phyloP scores from a whole-genome alignment of 2,888 invertebrate species.

The Caenorhabditis virilis region DNA sequence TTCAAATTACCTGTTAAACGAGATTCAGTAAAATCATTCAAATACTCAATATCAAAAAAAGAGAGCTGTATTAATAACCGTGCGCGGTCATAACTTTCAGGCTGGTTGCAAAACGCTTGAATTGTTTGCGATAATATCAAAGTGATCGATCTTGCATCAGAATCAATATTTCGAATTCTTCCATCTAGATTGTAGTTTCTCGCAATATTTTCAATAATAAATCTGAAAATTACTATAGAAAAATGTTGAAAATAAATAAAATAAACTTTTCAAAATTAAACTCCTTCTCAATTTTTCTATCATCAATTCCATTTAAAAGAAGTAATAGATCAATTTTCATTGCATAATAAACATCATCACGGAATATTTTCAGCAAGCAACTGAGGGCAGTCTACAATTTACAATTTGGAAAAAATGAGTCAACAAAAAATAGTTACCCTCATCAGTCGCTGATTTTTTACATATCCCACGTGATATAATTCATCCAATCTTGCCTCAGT shows the following conservation, averaged over 20 bases:
- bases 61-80: conserved; percentile 38
- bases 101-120: conserved; percentile 31
- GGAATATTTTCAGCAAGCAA: conserved; percentile 21
- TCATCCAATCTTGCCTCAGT: conserved; percentile 26
- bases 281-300: conserved; percentile 23
- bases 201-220: conserved; percentile 31
- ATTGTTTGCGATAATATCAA: conserved; percentile 30
- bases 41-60: conserved; percentile 41
- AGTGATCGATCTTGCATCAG: conserved; percentile 33
- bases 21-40: conserved; percentile 28
- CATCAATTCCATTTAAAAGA: conserved; percentile 29
- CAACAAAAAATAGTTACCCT: conserved; percentile 8
- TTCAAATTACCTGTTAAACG: conserved; percentile 9
- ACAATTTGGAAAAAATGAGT: not conserved
- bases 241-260: not conserved
- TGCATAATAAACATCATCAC: conserved; percentile 1
- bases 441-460: conserved; percentile 34
- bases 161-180: conserved; percentile 21
- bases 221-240: conserved; percentile 7
- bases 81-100: conserved; percentile 14
- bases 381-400: conserved; percentile 18
- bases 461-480: conserved; percentile 36
- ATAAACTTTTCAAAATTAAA: conserved; percentile 29
- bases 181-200: conserved; percentile 28
- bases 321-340: conserved; percentile 34